These are phyloP conservation scores for Cygnus buccinator DNA, from an alignment of 2,113 vertebrate species.

Conservation along the genomic window DNA sequence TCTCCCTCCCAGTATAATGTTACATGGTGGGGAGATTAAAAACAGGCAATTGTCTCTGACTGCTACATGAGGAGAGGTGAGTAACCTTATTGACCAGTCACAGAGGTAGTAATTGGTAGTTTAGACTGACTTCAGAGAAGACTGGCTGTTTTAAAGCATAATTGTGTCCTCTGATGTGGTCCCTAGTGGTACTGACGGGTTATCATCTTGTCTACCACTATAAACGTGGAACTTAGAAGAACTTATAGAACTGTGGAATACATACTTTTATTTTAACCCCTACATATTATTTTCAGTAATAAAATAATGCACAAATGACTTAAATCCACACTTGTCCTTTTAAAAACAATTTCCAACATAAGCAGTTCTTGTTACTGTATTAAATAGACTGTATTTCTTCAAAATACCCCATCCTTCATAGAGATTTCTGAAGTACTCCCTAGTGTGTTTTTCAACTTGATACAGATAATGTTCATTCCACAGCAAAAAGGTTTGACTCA, in stretches of 20 bases:
- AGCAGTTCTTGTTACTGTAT: background rate
- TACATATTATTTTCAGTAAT: background rate
- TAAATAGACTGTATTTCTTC: background rate
- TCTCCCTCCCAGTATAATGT: background rate
- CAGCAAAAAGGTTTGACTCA: background rate
- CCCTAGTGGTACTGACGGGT: background rate
- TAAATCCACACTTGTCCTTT: background rate
- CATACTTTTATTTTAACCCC: background rate
- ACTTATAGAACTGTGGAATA: background rate
- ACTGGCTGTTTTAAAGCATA: background rate
- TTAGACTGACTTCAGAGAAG: background rate
- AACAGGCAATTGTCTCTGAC: fast-evolving
- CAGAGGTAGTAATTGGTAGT: background rate
- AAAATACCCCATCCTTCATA: background rate
- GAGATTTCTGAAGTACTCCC: background rate
- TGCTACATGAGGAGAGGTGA: background rate
- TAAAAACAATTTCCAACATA: background rate
- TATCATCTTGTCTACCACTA: background rate
- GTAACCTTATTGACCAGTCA: background rate
- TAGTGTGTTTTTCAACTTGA: background rate
- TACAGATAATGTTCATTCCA: background rate
- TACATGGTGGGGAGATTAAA: background rate
- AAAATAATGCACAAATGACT: background rate
- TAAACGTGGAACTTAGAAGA: background rate
- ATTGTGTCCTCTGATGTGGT: background rate